Base-by-base conservation (phyloP, 2,797 vertebrate genomes). In the Girardinus metallicus region DNA sequence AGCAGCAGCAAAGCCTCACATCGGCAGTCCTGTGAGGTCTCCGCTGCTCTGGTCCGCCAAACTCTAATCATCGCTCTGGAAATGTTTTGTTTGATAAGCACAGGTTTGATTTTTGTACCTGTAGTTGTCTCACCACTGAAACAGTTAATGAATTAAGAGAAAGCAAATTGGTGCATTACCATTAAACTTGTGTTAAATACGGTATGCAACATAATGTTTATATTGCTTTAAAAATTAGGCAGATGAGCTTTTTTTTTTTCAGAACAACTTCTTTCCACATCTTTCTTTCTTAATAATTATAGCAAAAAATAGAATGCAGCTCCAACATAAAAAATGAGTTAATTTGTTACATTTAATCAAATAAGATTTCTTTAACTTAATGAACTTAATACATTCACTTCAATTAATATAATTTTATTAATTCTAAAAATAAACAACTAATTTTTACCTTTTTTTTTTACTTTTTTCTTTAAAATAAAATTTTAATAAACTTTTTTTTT, bases 21-120 rank as follows among this genome's bases (percentile, higher is more conserved):
- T 90, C 91, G 90, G 79, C 84, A 91, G 88, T 91, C 85, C 81
- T 85, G 21, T 68, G 85, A 91, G 84, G 82, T 72, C 76, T 64
- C 75, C 0, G 11, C 83, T 71, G 57, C 57, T 90, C 36, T 41
- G 75, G 74, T 78, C 60, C 60, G 68, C 74, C 39, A 77, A 53
- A 44, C 60, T 75, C 77, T 84, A 81, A 83, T 87, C 80, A 85
- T 83, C 53, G 39, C 55, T 41, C 26, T 83, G 75, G 83, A 82
- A n/a, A 29, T 43, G 41, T 2, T 39, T 78, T 70, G 9, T 34
- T 60, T 72, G 64, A 74, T 23, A 12, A 8, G 34, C 34, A 15
- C 47, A 26, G 72, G 53, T 72, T 39, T 43, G 18, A 49, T 73
- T 60, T 75, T 57, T 82, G 18, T 73, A 72, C 66, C 29, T 55